These are phyloP conservation scores for Falcaria lacertinaria DNA, from an alignment of 2,888 invertebrate species.

Conservation along the genomic window DNA sequence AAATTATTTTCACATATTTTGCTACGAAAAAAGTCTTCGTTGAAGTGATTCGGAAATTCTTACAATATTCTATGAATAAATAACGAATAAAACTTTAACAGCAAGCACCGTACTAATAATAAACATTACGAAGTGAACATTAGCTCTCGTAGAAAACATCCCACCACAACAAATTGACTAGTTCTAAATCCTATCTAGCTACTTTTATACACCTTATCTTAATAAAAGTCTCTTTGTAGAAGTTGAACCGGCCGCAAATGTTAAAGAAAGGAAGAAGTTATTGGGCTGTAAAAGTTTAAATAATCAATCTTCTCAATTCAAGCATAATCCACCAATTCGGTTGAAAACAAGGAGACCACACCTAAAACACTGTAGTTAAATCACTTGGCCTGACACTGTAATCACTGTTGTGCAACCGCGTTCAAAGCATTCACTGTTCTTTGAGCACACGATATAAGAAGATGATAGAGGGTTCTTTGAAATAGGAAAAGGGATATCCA, in stretches of 20 bases:
- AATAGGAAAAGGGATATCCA: constrained; percentile 24
- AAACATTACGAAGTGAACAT: constrained; percentile 59
- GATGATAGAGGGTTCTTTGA: constrained; percentile 31
- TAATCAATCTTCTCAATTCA: constrained; percentile 36
- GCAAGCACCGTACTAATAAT: constrained; percentile 74
- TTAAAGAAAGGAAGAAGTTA: constrained; percentile 40
- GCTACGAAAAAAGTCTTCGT: constrained; percentile 53
- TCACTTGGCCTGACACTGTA: constrained; percentile 31
- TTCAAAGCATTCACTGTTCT: constrained; percentile 56
- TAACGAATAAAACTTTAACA: constrained; percentile 65
- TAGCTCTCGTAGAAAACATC: constrained; percentile 71
- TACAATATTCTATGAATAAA: constrained; percentile 39
- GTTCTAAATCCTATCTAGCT: constrained; percentile 71
- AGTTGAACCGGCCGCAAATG: constrained; percentile 73
- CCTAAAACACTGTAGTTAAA: constrained; percentile 30
- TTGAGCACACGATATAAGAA: constrained; percentile 42
- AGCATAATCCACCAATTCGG: constrained; percentile 38
- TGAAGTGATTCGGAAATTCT: constrained; percentile 55
- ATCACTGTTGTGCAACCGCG: constrained; percentile 59
- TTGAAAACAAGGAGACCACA: constrained; percentile 40
- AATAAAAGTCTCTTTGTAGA: constrained; percentile 68
- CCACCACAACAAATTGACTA: constrained; percentile 77
- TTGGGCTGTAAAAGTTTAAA: constrained; percentile 33
- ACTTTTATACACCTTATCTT: constrained; percentile 51
- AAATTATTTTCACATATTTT: constrained; percentile 30